Percentiles rank a stretch among this genome's conserved stretches.
Conservation (phyloP, 2,797 vertebrate genomes). For the Falco columbarius region DNA sequence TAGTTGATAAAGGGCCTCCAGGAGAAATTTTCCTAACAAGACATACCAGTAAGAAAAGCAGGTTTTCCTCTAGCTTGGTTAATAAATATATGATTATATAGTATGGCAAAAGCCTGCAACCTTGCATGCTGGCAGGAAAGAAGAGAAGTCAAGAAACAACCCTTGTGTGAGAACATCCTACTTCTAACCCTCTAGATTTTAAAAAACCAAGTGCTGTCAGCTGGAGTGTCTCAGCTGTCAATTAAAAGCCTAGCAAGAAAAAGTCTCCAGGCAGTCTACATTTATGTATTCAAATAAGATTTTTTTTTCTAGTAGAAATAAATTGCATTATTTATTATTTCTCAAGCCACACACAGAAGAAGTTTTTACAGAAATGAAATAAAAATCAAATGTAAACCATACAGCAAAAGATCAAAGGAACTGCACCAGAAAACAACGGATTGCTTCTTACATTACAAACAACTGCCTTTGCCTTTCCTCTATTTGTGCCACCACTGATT, state of each 20-base stretch:
- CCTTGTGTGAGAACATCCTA: neutral
- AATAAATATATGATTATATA: neutral
- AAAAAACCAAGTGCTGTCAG: slow-evolving; percentile 29
- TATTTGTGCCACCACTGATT: neutral
- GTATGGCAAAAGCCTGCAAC: neutral
- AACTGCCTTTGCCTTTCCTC: neutral
- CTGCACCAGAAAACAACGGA: neutral
- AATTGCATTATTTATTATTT: slow-evolving; percentile 37
- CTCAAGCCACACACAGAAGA: neutral
- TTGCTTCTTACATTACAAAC: neutral
- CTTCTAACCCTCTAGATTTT: neutral
- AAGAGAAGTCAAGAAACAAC: neutral
- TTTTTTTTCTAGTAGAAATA: neutral
- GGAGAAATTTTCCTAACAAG: neutral
- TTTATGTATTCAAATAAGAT: neutral
- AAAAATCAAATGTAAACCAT: slow-evolving; percentile 1
- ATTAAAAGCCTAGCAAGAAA: slow-evolving; percentile 24
- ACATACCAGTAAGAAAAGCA: neutral
- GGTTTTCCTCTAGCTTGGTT: neutral
- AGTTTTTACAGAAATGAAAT: slow-evolving; percentile 9
- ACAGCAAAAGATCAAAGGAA: neutral
- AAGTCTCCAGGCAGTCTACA: slow-evolving; percentile 41
- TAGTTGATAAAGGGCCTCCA: neutral
- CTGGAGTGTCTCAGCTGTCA: slow-evolving; percentile 55
- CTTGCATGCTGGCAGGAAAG: neutral